Evolutionary conservation across 2,113 vertebrate species (phyloP).

Genomic region (Microtus pennsylvanicus): DNA sequence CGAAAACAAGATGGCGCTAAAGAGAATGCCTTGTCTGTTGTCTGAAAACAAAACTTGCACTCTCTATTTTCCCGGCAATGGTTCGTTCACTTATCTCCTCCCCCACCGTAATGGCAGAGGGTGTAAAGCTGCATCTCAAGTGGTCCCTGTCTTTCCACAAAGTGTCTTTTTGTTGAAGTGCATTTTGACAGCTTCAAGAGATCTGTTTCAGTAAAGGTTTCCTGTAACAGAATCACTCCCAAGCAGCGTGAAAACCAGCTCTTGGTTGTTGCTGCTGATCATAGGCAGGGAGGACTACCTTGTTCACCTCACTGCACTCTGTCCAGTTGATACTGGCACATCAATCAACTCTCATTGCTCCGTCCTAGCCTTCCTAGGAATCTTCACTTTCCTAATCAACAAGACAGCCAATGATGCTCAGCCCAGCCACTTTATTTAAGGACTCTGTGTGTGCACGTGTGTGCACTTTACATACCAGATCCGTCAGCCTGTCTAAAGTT

Average conservation of each 20-base stretch:
- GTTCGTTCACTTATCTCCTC: background rate
- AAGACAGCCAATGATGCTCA: background rate
- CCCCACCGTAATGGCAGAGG: background rate
- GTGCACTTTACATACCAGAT: background rate
- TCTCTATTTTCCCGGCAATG: background rate
- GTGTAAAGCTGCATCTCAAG: background rate
- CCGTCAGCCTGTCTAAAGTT: background rate
- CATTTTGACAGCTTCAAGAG: background rate
- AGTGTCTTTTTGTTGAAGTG: background rate
- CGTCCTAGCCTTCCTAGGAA: background rate
- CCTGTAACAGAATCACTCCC: background rate
- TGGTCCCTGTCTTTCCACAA: background rate
- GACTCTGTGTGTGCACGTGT: background rate
- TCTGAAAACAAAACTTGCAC: background rate
- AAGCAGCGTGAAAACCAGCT: background rate
- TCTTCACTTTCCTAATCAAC: constrained; percentile 1
- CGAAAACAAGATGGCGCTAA: constrained; percentile 9
- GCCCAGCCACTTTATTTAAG: background rate
- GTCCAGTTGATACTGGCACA: background rate
- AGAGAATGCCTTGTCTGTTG: background rate
- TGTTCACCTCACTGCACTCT: background rate
- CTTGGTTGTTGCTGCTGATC: background rate
- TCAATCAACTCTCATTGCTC: background rate
- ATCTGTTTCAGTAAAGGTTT: background rate
- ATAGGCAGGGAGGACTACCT: background rate